phyloP scores from a whole-genome alignment of 2,888 invertebrate genomes.

The Pseudococcus longispinus region DNA sequence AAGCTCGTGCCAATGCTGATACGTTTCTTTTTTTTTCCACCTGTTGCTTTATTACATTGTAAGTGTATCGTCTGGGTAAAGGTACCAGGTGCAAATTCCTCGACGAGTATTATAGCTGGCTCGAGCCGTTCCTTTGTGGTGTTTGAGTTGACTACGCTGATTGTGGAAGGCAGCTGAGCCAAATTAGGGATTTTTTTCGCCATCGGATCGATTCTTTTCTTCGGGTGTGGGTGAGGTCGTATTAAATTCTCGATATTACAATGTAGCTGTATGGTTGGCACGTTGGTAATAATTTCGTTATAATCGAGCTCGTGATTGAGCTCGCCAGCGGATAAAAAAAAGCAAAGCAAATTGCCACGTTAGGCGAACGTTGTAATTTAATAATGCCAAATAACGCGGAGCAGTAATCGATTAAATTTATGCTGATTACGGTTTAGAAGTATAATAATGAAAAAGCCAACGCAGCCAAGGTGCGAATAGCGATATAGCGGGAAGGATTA shows the following conservation, averaged over 20 bases:
- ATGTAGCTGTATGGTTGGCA: not conserved
- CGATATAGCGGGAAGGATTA: conserved; percentile 4
- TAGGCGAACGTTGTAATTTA: conserved; percentile 38
- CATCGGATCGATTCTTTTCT: not conserved
- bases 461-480: conserved; percentile 17
- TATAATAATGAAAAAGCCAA: not conserved
- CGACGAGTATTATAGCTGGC: not conserved
- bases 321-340: not conserved
- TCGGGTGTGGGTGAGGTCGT: not conserved
- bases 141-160: not conserved
- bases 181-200: not conserved
- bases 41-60: conserved; percentile 27
- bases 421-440: not conserved
- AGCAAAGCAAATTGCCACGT: not conserved
- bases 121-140: not conserved
- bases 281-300: not conserved
- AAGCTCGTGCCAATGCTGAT: not conserved
- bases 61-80: not conserved
- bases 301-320: not conserved
- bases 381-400: not conserved
- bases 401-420: conserved; percentile 39
- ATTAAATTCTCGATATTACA: not conserved
- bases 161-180: not conserved
- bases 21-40: not conserved
- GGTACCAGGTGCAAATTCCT: conserved; percentile 31